These are phyloP conservation scores for Myripristis murdjan DNA, from an alignment of 2,797 vertebrate genomes.

Conservation along the genomic window DNA sequence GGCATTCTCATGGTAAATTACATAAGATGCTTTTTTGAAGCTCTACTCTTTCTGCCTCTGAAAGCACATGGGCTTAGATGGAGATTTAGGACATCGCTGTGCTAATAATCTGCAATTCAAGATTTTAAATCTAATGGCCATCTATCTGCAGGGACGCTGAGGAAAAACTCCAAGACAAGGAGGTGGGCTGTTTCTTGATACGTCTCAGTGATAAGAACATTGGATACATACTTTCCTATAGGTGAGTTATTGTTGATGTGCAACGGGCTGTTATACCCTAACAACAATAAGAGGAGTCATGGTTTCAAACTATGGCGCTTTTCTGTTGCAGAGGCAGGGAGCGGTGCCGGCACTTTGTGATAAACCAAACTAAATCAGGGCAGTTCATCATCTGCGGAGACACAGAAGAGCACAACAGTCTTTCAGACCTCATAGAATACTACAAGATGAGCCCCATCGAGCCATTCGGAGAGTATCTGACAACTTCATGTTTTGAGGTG, in stretches of 20 bases:
- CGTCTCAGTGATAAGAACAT: slow-evolving; percentile 90
- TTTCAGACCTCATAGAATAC: slow-evolving; percentile 84
- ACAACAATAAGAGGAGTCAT: not conserved
- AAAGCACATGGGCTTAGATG: not conserved
- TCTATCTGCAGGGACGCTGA: slow-evolving; percentile 87
- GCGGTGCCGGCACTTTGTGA: slow-evolving; percentile 91
- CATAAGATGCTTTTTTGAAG: not conserved
- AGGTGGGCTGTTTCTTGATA: slow-evolving; percentile 89
- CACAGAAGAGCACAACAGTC: slow-evolving; percentile 74
- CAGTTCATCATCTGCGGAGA: slow-evolving; percentile 88
- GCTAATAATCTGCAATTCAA: not conserved
- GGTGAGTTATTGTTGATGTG: slow-evolving; percentile 78
- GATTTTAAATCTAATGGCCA: not conserved
- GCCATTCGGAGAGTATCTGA: slow-evolving; percentile 91
- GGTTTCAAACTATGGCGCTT: not conserved
- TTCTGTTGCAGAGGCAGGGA: slow-evolving; percentile 85
- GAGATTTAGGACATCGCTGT: slow-evolving; percentile 1
- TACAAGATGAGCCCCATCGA: slow-evolving; percentile 86
- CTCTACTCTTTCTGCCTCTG: not conserved
- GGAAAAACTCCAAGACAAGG: slow-evolving; percentile 85
- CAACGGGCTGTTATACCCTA: not conserved
- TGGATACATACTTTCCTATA: slow-evolving; percentile 92
- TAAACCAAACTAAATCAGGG: slow-evolving; percentile 84
- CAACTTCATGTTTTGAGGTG: slow-evolving; percentile 85
- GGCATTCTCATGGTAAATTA: slow-evolving; percentile 24